Percentiles rank a stretch among this genome's conserved stretches.
Evolutionary conservation across 2,888 invertebrate species (phyloP).

Genomic region (Ligdia adustata): DNA sequence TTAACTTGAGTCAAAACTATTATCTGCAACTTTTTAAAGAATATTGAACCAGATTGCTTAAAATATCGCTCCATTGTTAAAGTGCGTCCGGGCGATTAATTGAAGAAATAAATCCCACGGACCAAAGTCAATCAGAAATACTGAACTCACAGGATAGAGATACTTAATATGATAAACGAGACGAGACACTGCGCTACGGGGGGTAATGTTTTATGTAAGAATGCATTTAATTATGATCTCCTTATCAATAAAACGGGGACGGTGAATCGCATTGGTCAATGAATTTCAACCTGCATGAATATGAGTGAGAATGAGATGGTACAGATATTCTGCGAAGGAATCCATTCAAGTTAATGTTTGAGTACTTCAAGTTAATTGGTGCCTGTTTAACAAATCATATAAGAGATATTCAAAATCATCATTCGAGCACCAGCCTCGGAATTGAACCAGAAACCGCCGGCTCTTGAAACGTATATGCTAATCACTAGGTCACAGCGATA

Average conservation of each 20-base stretch:
- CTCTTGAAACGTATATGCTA: too few relatives aligned
- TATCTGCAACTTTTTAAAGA: too few relatives aligned
- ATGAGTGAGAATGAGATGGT: background rate
- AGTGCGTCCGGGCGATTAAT: slow-evolving; percentile 41
- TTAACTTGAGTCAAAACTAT: too few relatives aligned
- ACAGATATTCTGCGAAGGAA: background rate
- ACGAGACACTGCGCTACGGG: slow-evolving; percentile 67
- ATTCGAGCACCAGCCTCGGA: too few relatives aligned
- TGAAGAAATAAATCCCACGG: slow-evolving; percentile 52
- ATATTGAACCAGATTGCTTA: too few relatives aligned
- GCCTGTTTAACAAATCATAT: too few relatives aligned
- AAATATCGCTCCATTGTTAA: slow-evolving; percentile 40
- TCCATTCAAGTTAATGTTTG: background rate
- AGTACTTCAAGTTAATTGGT: too few relatives aligned
- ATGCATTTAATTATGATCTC: slow-evolving; percentile 61
- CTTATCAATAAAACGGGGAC: slow-evolving; percentile 50
- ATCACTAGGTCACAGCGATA: too few relatives aligned
- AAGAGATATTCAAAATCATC: too few relatives aligned
- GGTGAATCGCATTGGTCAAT: slow-evolving; percentile 37
- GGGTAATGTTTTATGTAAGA: slow-evolving; percentile 75
- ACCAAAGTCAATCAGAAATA: slow-evolving; percentile 65
- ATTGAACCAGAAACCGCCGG: too few relatives aligned
- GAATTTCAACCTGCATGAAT: slow-evolving; percentile 32
- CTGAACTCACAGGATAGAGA: slow-evolving; percentile 61
- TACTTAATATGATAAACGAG: slow-evolving; percentile 73